Conservation (phyloP, 30 jellyfish, hydroid and myxozoan genomes). For the Hydractinia symbiolongicarpus region DNA sequence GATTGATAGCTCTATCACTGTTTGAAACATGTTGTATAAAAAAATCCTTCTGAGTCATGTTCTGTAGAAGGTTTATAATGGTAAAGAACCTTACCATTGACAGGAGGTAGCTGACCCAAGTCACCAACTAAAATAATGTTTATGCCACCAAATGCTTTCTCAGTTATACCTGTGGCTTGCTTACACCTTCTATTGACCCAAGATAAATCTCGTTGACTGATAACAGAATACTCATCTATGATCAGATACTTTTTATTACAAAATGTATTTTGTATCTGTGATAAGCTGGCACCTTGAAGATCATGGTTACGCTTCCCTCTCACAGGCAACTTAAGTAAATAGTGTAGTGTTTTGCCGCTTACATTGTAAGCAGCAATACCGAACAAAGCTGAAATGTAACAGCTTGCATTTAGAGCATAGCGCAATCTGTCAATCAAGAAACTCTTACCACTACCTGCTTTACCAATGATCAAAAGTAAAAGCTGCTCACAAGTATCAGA, state of each 20-base stretch:
- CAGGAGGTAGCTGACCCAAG: conserved; percentile 39
- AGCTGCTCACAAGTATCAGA: conserved; percentile 8
- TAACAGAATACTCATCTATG: conserved; percentile 33
- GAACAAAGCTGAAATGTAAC: conserved; percentile 2
- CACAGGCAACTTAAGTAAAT: conserved; percentile 17
- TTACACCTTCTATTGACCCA: conserved; percentile 31
- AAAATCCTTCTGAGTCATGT: conserved; percentile 20
- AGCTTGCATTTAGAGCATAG: neutral
- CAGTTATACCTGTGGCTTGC: conserved; percentile 27
- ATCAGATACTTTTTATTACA: neutral
- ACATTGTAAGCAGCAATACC: conserved; percentile 34
- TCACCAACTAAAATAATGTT: conserved; percentile 24
- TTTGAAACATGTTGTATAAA: conserved; percentile 8
- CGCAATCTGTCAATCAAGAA: conserved; percentile 18
- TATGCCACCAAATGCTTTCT: conserved; percentile 27
- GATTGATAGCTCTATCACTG: conserved; percentile 10
- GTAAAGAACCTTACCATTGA: conserved; percentile 19
- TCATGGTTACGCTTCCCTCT: conserved; percentile 9
- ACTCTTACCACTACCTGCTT: conserved; percentile 40
- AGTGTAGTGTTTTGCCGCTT: conserved; percentile 29
- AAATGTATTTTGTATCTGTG: neutral
- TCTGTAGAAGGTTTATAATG: conserved; percentile 9
- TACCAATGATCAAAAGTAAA: conserved; percentile 1
- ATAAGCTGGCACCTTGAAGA: conserved; percentile 14
- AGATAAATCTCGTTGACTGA: conserved; percentile 24